A percentile compares a stretch with the other conserved stretches of the same genome.
Evolutionary conservation across 1,140 invertebrate genomes (phyloP).

Genomic region (Trypoxylus dichotomus): DNA sequence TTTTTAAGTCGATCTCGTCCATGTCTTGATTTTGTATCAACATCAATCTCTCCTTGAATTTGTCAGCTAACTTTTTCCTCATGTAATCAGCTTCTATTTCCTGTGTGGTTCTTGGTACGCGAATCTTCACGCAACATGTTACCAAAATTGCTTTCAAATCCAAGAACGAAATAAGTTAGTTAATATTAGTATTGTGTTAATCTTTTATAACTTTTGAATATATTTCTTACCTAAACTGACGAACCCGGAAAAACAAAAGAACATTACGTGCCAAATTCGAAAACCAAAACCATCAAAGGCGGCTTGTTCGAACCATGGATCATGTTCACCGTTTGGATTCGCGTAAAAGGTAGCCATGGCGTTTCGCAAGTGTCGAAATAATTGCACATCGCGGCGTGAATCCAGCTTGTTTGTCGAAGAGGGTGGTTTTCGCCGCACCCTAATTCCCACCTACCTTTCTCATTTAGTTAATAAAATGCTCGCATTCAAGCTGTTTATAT

Average conservation of each 20-base stretch:
- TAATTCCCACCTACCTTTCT: slow-evolving; percentile 26
- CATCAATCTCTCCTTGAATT: slow-evolving; percentile 77
- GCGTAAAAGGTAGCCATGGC: slow-evolving; percentile 48
- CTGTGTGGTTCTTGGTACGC: slow-evolving; percentile 88
- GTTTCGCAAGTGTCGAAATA: background rate
- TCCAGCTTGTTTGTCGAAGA: background rate
- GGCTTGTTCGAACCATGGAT: slow-evolving; percentile 62
- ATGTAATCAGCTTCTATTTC: slow-evolving; percentile 91
- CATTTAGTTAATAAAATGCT: slow-evolving; percentile 32
- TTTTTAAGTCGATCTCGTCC: slow-evolving; percentile 78
- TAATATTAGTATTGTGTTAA: background rate
- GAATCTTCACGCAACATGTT: slow-evolving; percentile 84
- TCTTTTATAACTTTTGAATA: background rate
- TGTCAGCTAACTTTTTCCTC: slow-evolving; percentile 77
- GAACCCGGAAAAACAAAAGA: slow-evolving; percentile 60
- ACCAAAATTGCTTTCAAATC: slow-evolving; percentile 67
- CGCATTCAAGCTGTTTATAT: background rate
- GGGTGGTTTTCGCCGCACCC: slow-evolving; percentile 27
- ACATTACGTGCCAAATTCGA: slow-evolving; percentile 67
- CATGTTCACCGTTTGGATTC: slow-evolving; percentile 48
- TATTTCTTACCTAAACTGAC: slow-evolving; percentile 58
- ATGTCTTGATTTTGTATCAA: slow-evolving; percentile 84
- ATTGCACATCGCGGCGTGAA: background rate
- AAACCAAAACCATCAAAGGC: slow-evolving; percentile 60
- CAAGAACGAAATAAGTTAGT: slow-evolving; percentile 27